A percentile compares a stretch with the other conserved stretches of the same genome.
Evolutionary conservation across 2,113 vertebrate species (phyloP).

Genomic region (Xyrauchen texanus): DNA sequence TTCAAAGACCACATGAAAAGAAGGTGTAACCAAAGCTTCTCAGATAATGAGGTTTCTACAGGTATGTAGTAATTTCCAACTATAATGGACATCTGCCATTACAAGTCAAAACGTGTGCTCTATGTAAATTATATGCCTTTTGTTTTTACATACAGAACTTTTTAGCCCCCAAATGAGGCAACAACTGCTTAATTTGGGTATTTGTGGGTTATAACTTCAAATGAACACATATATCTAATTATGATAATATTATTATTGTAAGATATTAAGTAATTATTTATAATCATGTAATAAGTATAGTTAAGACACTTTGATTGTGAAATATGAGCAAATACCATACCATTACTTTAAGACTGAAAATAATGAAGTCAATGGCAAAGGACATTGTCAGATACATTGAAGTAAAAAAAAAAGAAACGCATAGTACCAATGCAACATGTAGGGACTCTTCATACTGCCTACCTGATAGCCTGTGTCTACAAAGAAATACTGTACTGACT

Average conservation of each 20-base stretch:
- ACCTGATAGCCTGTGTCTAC: neutral
- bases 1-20: slow-evolving; percentile 76
- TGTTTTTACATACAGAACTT: neutral
- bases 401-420: no score
- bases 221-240: neutral
- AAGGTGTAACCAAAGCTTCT: no score
- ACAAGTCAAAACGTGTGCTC: neutral
- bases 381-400: no score
- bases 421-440: no score
- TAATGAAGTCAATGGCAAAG: no score
- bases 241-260: neutral
- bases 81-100: neutral
- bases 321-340: no score
- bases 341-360: no score
- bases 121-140: neutral
- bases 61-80: no score
- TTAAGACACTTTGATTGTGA: no score
- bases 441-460: neutral
- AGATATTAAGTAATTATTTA: neutral
- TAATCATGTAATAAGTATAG: no score
- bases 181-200: neutral
- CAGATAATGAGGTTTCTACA: neutral
- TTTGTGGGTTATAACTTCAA: neutral
- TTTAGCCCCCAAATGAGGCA: neutral
- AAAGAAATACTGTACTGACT: neutral